Percentiles rank a stretch among this genome's conserved stretches.
phyloP scores from a whole-genome alignment of 2,888 invertebrate species.

The Dasypogon diadema region DNA sequence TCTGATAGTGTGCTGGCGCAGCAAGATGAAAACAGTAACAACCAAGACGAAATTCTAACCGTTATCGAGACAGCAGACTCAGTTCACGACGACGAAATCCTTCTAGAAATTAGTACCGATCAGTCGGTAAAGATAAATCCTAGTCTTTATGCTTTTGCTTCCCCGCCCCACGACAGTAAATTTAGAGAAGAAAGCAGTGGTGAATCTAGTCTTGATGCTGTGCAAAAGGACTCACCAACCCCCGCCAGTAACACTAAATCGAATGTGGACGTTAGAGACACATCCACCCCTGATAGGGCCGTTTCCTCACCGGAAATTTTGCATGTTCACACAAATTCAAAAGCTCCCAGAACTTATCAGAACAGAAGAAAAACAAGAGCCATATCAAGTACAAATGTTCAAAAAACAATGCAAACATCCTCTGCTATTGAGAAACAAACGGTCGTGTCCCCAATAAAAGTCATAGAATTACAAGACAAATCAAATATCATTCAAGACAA shows the following conservation, averaged over 20 bases:
- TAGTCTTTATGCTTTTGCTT: slow-evolving; percentile 27
- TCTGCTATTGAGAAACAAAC: too few relatives aligned
- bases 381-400: slow-evolving; percentile 8
- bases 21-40: slow-evolving; percentile 21
- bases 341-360: slow-evolving; percentile 53
- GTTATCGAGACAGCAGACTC: neutral
- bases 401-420: neutral
- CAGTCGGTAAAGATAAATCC: slow-evolving; percentile 25
- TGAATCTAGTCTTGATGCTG: neutral
- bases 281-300: slow-evolving; percentile 23
- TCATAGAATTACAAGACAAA: slow-evolving; percentile 17
- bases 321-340: slow-evolving; percentile 42
- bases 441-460: neutral
- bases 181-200: neutral
- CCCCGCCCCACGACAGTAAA: slow-evolving; percentile 25
- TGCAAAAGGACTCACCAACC: neutral
- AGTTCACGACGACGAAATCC: slow-evolving; percentile 13
- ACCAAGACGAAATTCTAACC: neutral
- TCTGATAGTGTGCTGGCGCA: neutral
- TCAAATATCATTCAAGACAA: slow-evolving; percentile 38
- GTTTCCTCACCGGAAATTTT: slow-evolving; percentile 54
- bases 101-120: slow-evolving; percentile 28
- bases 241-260: neutral
- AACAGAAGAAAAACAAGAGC: slow-evolving; percentile 48
- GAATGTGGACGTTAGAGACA: slow-evolving; percentile 1